These are phyloP conservation scores for Hippocampus kuda DNA, from an alignment of 2,797 vertebrate genomes.

Conservation along the genomic window DNA sequence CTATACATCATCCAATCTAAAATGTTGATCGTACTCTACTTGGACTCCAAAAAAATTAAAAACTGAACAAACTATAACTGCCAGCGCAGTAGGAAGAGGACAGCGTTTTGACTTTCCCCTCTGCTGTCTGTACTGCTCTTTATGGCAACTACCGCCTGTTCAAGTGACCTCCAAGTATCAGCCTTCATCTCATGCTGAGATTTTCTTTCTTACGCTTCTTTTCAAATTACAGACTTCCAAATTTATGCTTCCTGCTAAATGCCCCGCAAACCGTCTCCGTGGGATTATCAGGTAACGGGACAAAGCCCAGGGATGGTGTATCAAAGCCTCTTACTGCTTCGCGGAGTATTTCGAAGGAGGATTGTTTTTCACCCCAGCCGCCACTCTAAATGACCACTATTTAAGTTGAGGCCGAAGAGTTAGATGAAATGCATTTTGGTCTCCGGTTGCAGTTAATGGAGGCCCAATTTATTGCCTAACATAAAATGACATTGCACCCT, in stretches of 20 bases:
- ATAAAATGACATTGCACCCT: slow-evolving; percentile 60
- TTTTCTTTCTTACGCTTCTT: slow-evolving; percentile 43
- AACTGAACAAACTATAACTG: slow-evolving; percentile 11
- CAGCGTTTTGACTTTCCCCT: neutral
- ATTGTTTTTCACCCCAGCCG: slow-evolving; percentile 52
- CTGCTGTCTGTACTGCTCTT: slow-evolving; percentile 18
- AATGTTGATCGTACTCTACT: slow-evolving; percentile 11
- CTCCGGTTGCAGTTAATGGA: slow-evolving; percentile 62
- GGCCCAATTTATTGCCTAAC: slow-evolving; percentile 59
- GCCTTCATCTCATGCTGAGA: slow-evolving; percentile 19
- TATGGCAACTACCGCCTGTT: slow-evolving; percentile 25
- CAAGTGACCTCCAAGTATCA: slow-evolving; percentile 38
- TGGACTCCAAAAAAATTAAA: slow-evolving; percentile 15
- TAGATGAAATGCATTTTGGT: slow-evolving; percentile 54
- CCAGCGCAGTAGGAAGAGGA: slow-evolving; percentile 7
- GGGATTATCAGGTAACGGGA: slow-evolving; percentile 58
- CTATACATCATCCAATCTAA: neutral
- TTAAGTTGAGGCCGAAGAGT: slow-evolving; percentile 46
- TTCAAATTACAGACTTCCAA: slow-evolving; percentile 55
- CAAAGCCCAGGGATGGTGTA: slow-evolving; percentile 44
- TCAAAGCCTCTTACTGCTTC: slow-evolving; percentile 42
- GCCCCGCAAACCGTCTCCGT: slow-evolving; percentile 46
- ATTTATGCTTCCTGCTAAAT: slow-evolving; percentile 52
- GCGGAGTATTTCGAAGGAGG: slow-evolving; percentile 53
- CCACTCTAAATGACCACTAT: slow-evolving; percentile 37